phyloP scores from a whole-genome alignment of 2,113 vertebrate species.

The Indri indri region DNA sequence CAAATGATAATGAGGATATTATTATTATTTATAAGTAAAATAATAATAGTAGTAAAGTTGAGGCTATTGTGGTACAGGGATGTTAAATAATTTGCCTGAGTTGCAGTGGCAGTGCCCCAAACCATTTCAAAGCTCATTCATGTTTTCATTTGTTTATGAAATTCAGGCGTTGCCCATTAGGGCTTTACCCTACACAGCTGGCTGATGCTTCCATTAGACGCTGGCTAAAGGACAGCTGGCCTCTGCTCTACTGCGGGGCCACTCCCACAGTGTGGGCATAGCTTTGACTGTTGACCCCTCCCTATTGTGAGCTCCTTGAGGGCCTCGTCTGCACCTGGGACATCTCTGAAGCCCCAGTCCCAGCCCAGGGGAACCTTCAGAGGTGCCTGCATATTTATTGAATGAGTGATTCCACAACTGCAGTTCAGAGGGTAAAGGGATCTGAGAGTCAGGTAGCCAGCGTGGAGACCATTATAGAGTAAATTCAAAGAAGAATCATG shows the following conservation, averaged over 20 bases:
- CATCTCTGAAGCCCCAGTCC: neutral
- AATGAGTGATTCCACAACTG: neutral
- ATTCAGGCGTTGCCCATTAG: neutral
- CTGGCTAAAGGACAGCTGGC: neutral
- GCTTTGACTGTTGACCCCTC: neutral
- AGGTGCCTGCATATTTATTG: neutral
- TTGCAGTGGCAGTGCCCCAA: neutral
- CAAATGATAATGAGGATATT: neutral
- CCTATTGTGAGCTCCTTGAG: neutral
- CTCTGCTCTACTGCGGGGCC: neutral
- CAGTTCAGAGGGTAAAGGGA: neutral
- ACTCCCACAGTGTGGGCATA: neutral
- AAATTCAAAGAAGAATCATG: neutral
- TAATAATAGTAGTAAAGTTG: neutral
- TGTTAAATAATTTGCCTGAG: neutral
- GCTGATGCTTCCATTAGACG: neutral
- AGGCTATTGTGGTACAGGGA: neutral
- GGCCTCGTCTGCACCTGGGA: neutral
- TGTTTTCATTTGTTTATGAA: neutral
- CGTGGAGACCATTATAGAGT: neutral
- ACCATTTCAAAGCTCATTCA: neutral
- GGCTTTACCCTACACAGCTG: neutral
- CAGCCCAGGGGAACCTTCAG: neutral
- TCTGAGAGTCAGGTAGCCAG: neutral
- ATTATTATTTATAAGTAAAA: neutral